Evolutionary conservation across 2,797 vertebrate species (phyloP).

Genomic region (Apogon hyalosoma): DNA sequence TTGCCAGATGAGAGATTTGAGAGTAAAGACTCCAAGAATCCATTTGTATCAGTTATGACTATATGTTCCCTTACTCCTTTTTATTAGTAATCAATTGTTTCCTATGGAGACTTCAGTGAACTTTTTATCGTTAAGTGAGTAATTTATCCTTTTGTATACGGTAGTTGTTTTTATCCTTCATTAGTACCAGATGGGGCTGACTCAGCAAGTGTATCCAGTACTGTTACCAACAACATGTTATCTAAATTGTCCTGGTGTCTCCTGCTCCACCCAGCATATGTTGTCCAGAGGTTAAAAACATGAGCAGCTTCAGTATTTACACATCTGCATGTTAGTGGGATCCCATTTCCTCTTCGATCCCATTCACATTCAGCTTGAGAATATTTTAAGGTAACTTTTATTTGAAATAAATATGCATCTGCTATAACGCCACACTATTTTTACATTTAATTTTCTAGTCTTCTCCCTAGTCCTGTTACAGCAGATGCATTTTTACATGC

Average conservation of each 20-base stretch:
- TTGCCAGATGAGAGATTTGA: not conserved
- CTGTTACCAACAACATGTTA: slow-evolving; percentile 24
- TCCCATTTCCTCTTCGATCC: slow-evolving; percentile 8
- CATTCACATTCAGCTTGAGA: slow-evolving; percentile 34
- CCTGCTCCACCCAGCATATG: not conserved
- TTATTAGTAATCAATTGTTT: slow-evolving; percentile 61
- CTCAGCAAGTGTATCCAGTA: slow-evolving; percentile 11
- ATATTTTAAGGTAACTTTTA: slow-evolving; percentile 20
- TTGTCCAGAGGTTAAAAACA: slow-evolving; percentile 8
- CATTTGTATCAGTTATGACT: not conserved
- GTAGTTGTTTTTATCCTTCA: slow-evolving; percentile 22
- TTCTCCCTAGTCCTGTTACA: slow-evolving; percentile 75
- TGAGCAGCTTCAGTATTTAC: slow-evolving; percentile 15
- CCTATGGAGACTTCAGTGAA: slow-evolving; percentile 75
- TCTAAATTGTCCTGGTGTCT: slow-evolving; percentile 15
- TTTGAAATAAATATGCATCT: slow-evolving; percentile 39
- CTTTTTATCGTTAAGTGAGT: slow-evolving; percentile 5
- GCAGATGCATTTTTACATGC: slow-evolving; percentile 76
- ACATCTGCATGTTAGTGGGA: slow-evolving; percentile 5
- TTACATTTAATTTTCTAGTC: slow-evolving; percentile 57
- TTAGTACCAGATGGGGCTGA: not conserved
- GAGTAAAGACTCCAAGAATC: not conserved
- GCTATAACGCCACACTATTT: slow-evolving; percentile 51
- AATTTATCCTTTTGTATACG: slow-evolving; percentile 9
- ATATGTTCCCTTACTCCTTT: slow-evolving; percentile 5